Evolutionary conservation across 2,113 vertebrate genomes (phyloP).

Genomic region (Erinaceus europaeus): DNA sequence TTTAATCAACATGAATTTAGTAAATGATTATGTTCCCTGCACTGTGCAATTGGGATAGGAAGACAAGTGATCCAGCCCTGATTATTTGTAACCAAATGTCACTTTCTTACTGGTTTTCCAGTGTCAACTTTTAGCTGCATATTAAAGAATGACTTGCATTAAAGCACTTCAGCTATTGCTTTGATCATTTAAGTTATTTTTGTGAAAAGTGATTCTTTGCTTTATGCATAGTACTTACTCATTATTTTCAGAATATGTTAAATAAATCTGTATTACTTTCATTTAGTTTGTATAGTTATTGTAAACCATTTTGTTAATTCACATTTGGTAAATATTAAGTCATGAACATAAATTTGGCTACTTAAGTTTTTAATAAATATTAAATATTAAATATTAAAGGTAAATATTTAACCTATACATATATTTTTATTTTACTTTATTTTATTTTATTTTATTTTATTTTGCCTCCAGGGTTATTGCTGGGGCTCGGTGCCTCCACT

Average conservation of each 20-base stretch:
- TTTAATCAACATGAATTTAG: background rate
- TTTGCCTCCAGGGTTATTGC: no score
- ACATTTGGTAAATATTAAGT: background rate
- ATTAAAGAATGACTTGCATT: background rate
- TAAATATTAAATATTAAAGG: no score
- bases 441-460: no score
- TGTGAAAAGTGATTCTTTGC: conserved; percentile 20
- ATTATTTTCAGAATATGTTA: conserved; percentile 25
- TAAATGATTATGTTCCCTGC: background rate
- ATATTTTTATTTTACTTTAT: background rate
- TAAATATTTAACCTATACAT: background rate
- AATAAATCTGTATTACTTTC: background rate
- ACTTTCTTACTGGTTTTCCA: background rate
- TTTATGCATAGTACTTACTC: background rate
- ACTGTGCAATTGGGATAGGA: background rate
- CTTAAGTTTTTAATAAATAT: no score
- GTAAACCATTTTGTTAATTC: background rate
- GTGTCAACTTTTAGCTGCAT: background rate
- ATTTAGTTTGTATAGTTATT: conserved; percentile 21
- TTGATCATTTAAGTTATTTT: conserved; percentile 14
- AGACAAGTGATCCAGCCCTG: background rate
- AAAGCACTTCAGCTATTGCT: background rate
- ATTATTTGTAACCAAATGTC: background rate
- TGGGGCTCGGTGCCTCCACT: no score
- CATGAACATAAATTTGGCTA: conserved; percentile 29